Evolutionary conservation across 1,140 invertebrate species (phyloP).

Genomic region (Rhagoletis pomonella): DNA sequence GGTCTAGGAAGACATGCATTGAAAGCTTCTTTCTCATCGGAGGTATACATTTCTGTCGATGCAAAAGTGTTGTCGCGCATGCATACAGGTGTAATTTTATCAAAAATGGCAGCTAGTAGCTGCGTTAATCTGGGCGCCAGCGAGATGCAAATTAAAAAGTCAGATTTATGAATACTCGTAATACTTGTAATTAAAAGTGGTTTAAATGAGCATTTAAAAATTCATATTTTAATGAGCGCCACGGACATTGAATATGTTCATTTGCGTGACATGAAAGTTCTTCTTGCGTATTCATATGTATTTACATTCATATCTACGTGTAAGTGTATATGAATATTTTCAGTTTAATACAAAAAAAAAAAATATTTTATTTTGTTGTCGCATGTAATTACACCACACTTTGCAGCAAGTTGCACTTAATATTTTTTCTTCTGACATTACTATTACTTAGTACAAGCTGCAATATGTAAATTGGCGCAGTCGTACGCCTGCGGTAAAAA

Average conservation of each 20-base stretch:
- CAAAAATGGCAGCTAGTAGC: background rate
- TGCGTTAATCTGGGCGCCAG: background rate
- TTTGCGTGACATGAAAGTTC: background rate
- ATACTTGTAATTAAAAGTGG: background rate
- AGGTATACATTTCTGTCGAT: no score
- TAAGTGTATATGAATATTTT: no score
- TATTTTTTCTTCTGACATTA: background rate
- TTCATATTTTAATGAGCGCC: background rate
- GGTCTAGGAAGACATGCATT: no score
- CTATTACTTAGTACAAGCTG: background rate
- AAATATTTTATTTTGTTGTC: background rate
- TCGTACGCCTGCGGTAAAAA: background rate
- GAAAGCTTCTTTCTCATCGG: no score
- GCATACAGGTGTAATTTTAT: background rate
- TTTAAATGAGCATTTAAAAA: background rate
- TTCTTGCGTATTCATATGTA: background rate
- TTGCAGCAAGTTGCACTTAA: background rate
- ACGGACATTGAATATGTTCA: background rate
- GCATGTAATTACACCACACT: conserved; percentile 30
- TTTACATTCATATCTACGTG: no score
- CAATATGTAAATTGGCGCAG: background rate
- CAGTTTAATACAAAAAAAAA: no score
- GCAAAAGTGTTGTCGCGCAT: conserved; percentile 2
- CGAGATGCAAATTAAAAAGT: background rate
- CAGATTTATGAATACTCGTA: conserved; percentile 10